Evolutionary conservation across 92 coral and sea anemone species (phyloP).

Genomic region (Zoanthus gigantus): DNA sequence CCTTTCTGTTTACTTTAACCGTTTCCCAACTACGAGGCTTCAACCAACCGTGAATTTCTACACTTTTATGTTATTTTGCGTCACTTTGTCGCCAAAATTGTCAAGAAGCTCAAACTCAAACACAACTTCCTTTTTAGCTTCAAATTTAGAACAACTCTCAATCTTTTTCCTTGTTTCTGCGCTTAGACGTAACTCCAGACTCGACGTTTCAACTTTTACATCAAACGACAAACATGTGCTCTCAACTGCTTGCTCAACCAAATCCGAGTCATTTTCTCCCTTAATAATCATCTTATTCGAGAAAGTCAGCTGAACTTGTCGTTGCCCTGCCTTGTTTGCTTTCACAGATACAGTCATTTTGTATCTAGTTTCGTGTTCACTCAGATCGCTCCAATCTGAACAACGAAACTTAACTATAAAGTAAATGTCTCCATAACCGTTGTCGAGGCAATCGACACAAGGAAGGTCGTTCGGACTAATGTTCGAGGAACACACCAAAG

Average conservation of each 20-base stretch:
- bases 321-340: neutral
- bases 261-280: conserved; percentile 23
- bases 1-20: neutral
- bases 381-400: neutral
- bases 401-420: neutral
- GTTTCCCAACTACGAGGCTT: neutral
- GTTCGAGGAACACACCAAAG: neutral
- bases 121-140: conserved; percentile 38
- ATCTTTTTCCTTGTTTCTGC: neutral
- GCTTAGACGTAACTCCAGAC: neutral
- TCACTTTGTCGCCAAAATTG: neutral
- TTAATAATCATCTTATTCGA: neutral
- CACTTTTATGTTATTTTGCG: neutral
- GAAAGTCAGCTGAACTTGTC: neutral
- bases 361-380: neutral
- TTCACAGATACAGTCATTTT: neutral
- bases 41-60: neutral
- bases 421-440: neutral
- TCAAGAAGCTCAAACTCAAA: neutral
- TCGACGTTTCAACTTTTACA: neutral
- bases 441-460: neutral
- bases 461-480: neutral
- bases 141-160: conserved; percentile 1
- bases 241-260: conserved; percentile 56
- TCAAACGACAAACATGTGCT: neutral